Evolutionary conservation across 2,888 invertebrate genomes (phyloP), one percentile per base, ranked within the genome.

Genomic region (Boloria euphrosyne): DNA sequence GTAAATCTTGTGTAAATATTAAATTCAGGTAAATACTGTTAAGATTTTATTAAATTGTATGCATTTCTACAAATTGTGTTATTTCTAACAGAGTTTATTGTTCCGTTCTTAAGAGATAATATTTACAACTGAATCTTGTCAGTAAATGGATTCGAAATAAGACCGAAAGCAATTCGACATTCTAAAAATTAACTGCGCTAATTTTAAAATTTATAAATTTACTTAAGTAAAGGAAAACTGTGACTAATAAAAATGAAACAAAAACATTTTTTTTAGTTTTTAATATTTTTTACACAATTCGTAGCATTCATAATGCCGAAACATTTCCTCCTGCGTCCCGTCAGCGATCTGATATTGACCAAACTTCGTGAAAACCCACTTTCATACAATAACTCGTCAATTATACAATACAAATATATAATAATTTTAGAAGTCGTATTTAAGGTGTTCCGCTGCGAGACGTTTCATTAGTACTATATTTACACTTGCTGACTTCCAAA

Each of bases 241-340:
- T 16, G 13, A 22, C 58, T 10, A 57, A 57, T 17, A 44, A 65
- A 86, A 90, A 89, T 84, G 75, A 92, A 91, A 92, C 87, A 80
- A 86, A 71, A 74, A 38, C 67, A 50, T 67, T 85, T 88, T 91
- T 92, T 92, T 89, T 85, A 87, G 84, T 85, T 92, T 93, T 93
- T 93, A 92, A 92, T 93, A 89, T 93, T 93, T 93, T 93, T 93
- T 93, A 92, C 93, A 93, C 93, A 93, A 93, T 92, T 91, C 84
- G 92, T 92, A 92, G 93, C 93, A 93, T 93, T 93, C 89, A 92
- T 91, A 93, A 93, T 93, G 93, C 93, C 88, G 91, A 90, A 92
- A 90, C 85, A 82, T 85, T 80, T 80, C 84, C 76, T 75, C 77
- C 75, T 74, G 71, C 83, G 83, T 82, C 83, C 81, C 82, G 85